Evolutionary conservation across 2,888 invertebrate species (phyloP).

Genomic region (Automeris io): DNA sequence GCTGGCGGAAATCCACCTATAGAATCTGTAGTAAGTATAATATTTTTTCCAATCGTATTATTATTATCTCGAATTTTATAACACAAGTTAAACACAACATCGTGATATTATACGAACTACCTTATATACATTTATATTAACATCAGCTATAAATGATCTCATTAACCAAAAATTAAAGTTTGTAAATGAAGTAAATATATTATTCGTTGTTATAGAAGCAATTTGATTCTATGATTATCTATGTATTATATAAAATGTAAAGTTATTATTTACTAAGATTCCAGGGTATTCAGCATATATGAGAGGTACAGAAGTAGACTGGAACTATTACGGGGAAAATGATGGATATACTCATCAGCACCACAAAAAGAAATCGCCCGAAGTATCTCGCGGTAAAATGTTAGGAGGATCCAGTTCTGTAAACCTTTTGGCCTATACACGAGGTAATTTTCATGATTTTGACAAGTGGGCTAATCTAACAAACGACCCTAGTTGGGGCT

Average conservation of each 20-base stretch:
- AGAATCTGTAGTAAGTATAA: conserved; percentile 12
- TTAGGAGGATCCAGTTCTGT: conserved; percentile 16
- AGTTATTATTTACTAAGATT: not conserved
- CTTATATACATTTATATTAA: too few relatives aligned
- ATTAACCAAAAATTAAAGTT: too few relatives aligned
- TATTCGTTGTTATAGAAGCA: too few relatives aligned
- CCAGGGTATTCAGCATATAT: not conserved
- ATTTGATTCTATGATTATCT: too few relatives aligned
- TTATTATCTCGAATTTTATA: conserved; percentile 5
- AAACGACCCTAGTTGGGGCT: conserved; percentile 15
- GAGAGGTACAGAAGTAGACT: not conserved
- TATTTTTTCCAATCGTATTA: conserved; percentile 6
- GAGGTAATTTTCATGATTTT: conserved; percentile 12
- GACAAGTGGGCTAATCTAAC: conserved; percentile 14
- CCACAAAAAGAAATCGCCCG: not conserved
- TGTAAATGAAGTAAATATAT: too few relatives aligned
- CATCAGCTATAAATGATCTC: too few relatives aligned
- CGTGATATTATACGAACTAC: too few relatives aligned
- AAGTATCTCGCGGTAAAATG: conserved; percentile 12
- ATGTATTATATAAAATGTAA: not conserved
- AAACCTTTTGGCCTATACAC: conserved; percentile 14
- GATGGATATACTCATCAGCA: not conserved
- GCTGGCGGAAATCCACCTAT: conserved; percentile 14
- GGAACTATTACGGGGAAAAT: not conserved
- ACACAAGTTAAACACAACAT: too few relatives aligned